Evolutionary conservation across 2,797 vertebrate genomes (phyloP).

Genomic region (Danio albolineatus): DNA sequence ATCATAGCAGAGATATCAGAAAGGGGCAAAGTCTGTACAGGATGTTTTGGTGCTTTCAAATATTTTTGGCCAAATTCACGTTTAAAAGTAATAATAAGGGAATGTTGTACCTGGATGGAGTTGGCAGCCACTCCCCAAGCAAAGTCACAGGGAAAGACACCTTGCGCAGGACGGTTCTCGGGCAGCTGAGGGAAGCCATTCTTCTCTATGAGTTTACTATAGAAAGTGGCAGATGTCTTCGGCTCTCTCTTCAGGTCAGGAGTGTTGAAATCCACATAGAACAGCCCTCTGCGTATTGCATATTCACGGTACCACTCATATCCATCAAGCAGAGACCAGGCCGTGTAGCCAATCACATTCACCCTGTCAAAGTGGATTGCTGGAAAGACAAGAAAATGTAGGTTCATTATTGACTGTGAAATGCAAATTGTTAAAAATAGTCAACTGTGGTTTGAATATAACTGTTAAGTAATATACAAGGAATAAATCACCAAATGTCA

Average conservation of each 20-base stretch:
- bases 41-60: too few relatives aligned
- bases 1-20: too few relatives aligned
- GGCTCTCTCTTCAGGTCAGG: conserved; percentile 88
- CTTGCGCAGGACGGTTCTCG: conserved; percentile 86
- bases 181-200: conserved; percentile 92
- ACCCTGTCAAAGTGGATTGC: conserved; percentile 88
- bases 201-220: conserved; percentile 90
- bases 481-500: too few relatives aligned
- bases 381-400: conserved; percentile 59
- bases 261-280: conserved; percentile 93
- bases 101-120: conserved; percentile 85
- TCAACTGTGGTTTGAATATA: too few relatives aligned
- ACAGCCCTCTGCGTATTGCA: conserved; percentile 90
- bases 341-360: conserved; percentile 92
- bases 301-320: conserved; percentile 96
- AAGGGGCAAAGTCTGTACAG: too few relatives aligned
- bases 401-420: not conserved
- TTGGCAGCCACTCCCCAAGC: conserved; percentile 93
- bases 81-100: not conserved
- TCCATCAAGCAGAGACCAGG: conserved; percentile 95
- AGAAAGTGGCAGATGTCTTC: conserved; percentile 95
- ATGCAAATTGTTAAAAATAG: not conserved
- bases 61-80: too few relatives aligned
- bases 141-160: conserved; percentile 90
- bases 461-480: too few relatives aligned